Evolutionary conservation across 2,888 invertebrate genomes (phyloP).

Genomic region (Thumatha senex): DNA sequence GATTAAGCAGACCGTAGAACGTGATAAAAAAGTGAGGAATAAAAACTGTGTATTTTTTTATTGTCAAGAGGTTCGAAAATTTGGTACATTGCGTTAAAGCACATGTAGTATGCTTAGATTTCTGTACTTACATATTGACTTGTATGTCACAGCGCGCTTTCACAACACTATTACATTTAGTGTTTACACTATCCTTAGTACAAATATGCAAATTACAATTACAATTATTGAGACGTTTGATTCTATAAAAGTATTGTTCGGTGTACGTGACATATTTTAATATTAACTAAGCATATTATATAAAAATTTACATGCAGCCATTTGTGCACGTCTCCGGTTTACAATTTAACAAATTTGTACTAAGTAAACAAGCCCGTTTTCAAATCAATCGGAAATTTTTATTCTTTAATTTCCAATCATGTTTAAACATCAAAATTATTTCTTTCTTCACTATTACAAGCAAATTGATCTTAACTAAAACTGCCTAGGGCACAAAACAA

Average conservation of each 20-base stretch:
- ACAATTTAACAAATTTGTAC: not conserved
- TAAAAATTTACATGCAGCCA: not conserved
- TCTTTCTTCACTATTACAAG: not conserved
- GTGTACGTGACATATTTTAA: not conserved
- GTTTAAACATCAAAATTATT: conserved; percentile 10
- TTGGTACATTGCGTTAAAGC: conserved; percentile 62
- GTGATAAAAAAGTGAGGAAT: conserved; percentile 48
- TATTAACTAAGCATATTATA: not conserved
- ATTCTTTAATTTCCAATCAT: conserved; percentile 21
- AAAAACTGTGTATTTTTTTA: conserved; percentile 51
- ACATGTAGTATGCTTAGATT: conserved; percentile 61
- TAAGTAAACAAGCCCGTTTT: conserved; percentile 10
- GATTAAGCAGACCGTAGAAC: conserved; percentile 58
- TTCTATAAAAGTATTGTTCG: no score
- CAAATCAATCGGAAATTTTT: conserved; percentile 29
- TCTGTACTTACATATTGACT: conserved; percentile 75
- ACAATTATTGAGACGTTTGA: no score
- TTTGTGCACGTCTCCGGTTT: no score
- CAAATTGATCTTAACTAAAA: conserved; percentile 36
- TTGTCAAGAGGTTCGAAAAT: conserved; percentile 62
- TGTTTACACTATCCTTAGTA: conserved; percentile 10
- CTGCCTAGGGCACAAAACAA: conserved; percentile 49
- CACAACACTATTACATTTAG: conserved; percentile 42
- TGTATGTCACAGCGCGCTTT: conserved; percentile 79
- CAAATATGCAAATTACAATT: conserved; percentile 1